Percentiles rank a stretch among this genome's conserved stretches.
Conservation (phyloP, 2,888 invertebrate species). For the Amphipyra tragopoginis region DNA sequence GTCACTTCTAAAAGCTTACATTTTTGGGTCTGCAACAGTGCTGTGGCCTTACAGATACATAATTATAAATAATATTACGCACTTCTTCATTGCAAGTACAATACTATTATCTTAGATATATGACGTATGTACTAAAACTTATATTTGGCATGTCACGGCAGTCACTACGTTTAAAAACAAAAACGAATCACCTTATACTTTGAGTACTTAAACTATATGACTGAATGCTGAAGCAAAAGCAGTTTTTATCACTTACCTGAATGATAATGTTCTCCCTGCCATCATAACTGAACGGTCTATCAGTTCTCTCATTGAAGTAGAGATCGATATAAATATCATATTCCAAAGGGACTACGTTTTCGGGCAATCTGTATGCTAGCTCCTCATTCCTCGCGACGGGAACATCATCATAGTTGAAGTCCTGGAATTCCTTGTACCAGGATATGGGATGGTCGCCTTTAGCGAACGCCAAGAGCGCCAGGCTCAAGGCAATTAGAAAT, state of each 20-base stretch:
- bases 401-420: constrained; percentile 48
- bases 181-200: no score
- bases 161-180: no score
- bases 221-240: neutral
- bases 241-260: constrained; percentile 67
- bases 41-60: no score
- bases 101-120: no score
- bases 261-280: constrained; percentile 76
- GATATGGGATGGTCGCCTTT: constrained; percentile 72
- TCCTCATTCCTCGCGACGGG: constrained; percentile 63
- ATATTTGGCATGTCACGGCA: no score
- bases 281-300: constrained; percentile 79
- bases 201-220: no score
- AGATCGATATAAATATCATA: constrained; percentile 83
- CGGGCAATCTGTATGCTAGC: constrained; percentile 75
- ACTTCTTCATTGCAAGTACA: no score
- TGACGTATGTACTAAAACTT: no score
- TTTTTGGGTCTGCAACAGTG: no score
- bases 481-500: constrained; percentile 55
- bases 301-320: constrained; percentile 76
- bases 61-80: no score
- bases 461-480: constrained; percentile 64
- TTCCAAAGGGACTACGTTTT: constrained; percentile 77
- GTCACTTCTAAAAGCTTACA: no score
- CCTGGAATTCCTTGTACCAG: constrained; percentile 74